These are phyloP conservation scores for Laterallus jamaicensis DNA, from an alignment of 2,113 vertebrate species.

Conservation along the genomic window DNA sequence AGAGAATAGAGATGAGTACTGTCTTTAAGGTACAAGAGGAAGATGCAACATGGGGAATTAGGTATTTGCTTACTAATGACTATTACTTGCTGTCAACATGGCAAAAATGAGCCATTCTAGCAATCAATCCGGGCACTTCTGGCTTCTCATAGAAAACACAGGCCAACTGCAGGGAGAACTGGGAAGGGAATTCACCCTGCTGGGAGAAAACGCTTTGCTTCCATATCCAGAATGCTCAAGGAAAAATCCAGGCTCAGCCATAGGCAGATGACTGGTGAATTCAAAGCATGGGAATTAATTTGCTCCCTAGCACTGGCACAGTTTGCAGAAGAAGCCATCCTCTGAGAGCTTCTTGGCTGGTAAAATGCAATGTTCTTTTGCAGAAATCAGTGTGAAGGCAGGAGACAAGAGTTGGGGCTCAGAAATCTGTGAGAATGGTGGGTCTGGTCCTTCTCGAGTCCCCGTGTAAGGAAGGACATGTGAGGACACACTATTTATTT, in stretches of 20 bases:
- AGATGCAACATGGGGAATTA: neutral
- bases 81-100: neutral
- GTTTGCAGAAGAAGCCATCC: neutral
- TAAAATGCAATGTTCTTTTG: neutral
- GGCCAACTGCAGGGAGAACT: neutral
- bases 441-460: neutral
- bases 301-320: neutral
- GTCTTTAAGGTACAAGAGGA: neutral
- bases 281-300: neutral
- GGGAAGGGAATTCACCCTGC: neutral
- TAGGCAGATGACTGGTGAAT: neutral
- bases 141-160: neutral
- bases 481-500: neutral
- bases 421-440: neutral
- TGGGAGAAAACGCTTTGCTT: neutral
- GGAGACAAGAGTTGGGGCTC: fast-evolving
- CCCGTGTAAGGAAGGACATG: neutral
- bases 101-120: neutral
- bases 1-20: neutral
- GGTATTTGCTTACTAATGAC: neutral
- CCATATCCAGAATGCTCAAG: neutral
- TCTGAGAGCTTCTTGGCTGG: neutral
- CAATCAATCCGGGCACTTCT: neutral
- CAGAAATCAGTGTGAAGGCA: neutral
- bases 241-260: neutral